Base-by-base conservation (phyloP, 92 coral and sea anemone genomes). In the Muricea muricata region DNA sequence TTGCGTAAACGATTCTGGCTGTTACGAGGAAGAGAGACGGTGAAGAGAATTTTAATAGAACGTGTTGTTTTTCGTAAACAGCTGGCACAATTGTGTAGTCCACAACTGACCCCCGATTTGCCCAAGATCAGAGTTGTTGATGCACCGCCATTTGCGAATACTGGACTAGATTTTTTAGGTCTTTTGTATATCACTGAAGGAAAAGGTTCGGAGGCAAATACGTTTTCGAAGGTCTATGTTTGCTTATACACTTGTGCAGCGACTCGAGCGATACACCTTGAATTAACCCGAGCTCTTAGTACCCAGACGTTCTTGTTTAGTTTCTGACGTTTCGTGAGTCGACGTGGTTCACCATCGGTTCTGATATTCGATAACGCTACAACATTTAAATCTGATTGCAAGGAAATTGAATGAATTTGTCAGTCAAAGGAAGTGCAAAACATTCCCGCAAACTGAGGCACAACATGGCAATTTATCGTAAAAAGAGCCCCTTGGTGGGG, bases 1-100 rank as follows among this genome's bases (percentile, higher is more conserved):
- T 34, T 87, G 34, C 56, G 87, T 63, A 87, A 89, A 75, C 90
- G 90, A 35, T 89, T 80, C 63, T 86, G 92, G 90, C 65, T 86
- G 20, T 46, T 86, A 46, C 90, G 67, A 26, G 87, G 92, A 20
- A 33, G n/a, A n/a, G n/a, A n/a, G n/a, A n/a, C n/a, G n/a, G n/a
- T n/a, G n/a, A n/a, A n/a, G n/a, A n/a, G n/a, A 57, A 11, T 80
- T 24, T 46, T 84, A 33, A 34, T 11, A 42, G 85, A 32, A 32
- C 79, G 15, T 46, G 84, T 82, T 41, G 87, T 89, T 42, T 61
- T 20, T 61, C 0, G 9, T 1, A 61, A 29, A 29, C 69, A 61
- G 15, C 2, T 15, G 6, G 24, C 3, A 7, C 24, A 65, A 39
- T 42, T 81, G 79, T 61, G 45, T 74, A 85, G 79, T 72, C 75